Evolutionary conservation across 1,140 invertebrate species (phyloP).

Genomic region (Brachionus rubens): DNA sequence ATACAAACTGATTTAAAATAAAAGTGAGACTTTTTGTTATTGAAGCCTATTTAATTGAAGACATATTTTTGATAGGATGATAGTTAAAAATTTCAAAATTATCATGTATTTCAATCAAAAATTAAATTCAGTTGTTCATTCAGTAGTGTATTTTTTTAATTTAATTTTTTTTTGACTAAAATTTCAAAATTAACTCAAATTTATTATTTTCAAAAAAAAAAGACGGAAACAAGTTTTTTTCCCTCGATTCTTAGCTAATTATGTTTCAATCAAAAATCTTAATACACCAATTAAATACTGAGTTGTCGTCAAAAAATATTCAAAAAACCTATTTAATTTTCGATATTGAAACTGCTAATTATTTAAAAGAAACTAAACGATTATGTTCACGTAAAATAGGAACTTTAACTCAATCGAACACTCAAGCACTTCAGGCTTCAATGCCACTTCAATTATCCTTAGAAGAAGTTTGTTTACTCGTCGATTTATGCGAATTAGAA

Average conservation of each 20-base stretch:
- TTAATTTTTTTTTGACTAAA: too few relatives aligned
- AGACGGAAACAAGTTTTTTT: too few relatives aligned
- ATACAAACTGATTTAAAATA: too few relatives aligned
- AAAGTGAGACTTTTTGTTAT: too few relatives aligned
- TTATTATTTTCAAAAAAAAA: too few relatives aligned
- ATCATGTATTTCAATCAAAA: too few relatives aligned
- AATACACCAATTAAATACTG: constrained; percentile 1
- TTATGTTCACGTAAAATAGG: constrained; percentile 15
- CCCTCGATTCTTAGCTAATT: background rate
- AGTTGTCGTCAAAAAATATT: background rate
- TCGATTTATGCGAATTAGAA: background rate
- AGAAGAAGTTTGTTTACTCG: constrained; percentile 14
- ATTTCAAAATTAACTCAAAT: too few relatives aligned
- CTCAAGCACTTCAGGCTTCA: background rate
- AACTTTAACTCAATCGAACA: background rate
- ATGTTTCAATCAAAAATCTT: constrained; percentile 14
- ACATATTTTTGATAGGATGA: too few relatives aligned
- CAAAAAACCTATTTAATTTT: background rate
- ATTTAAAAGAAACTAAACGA: constrained; percentile 5
- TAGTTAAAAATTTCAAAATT: too few relatives aligned
- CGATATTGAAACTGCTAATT: background rate
- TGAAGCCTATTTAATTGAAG: too few relatives aligned
- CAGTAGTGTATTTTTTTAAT: too few relatives aligned
- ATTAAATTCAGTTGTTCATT: too few relatives aligned
- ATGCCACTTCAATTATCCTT: background rate